Conservation (phyloP, 1,140 invertebrate species). For the Tigriopus japonicus region DNA sequence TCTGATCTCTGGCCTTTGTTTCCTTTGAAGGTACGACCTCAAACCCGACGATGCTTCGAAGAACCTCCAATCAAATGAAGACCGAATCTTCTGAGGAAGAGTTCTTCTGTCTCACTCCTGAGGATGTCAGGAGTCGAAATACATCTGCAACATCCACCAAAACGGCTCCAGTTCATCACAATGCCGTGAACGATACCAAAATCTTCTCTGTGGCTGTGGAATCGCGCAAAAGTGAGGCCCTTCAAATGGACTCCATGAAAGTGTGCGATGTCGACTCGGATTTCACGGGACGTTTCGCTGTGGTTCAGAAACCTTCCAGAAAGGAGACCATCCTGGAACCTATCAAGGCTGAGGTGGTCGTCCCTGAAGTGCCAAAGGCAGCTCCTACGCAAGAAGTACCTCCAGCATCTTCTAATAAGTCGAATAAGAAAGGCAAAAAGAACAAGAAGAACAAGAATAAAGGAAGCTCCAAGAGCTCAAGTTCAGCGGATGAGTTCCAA, state of each 20-base stretch:
- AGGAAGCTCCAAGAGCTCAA: no score
- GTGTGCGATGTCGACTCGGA: neutral
- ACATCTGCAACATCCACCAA: neutral
- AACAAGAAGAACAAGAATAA: no score
- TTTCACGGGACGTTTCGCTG: neutral
- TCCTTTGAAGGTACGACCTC: neutral
- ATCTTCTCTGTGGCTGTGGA: constrained; percentile 9
- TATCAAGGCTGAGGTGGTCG: neutral
- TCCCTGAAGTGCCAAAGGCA: neutral
- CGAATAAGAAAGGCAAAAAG: no score
- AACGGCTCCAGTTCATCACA: neutral
- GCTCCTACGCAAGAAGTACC: neutral
- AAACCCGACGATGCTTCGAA: neutral
- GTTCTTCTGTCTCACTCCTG: constrained; percentile 10
- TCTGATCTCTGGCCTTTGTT: neutral
- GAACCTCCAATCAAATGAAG: neutral
- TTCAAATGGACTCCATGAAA: neutral
- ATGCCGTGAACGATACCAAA: neutral
- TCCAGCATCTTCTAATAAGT: no score
- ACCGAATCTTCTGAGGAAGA: constrained; percentile 4
- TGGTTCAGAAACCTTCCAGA: neutral
- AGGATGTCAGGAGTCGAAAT: neutral
- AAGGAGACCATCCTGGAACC: neutral
- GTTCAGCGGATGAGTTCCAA: no score
- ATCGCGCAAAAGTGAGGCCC: neutral